Evolutionary conservation across 2,113 vertebrate genomes (phyloP), one percentile per base, ranked within the genome.

Genomic region (Elaphurus davidianus): DNA sequence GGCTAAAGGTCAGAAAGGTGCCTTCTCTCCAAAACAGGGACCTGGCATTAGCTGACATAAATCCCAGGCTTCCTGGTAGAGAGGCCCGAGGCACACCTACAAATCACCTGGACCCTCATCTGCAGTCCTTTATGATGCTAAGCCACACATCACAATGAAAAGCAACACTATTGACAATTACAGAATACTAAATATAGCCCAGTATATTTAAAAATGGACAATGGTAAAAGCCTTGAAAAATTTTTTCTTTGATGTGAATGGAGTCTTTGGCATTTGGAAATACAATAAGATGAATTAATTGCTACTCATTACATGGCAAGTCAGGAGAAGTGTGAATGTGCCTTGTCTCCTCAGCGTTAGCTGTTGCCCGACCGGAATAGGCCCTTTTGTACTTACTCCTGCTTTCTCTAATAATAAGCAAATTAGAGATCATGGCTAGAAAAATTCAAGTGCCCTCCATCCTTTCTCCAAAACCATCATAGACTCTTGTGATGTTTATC

Each of bases 321-420:
- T 99, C 99, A 98, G 99, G 98, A 99, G 99, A 99, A 99, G 99
- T 98, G 98, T 99, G 99, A 99, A 99, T 99, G 99, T 99, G 98
- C 99, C 99, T 99, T 99, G 99, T 99, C 99, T 99, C 99, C 99
- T 99, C 98, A 98, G 98, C 99, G 98, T 98, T 98, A 98, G 99
- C 99, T 98, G 98, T 98, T 98, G 99, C 99, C 99, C 98, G 99
- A 99, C 99, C 98, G 99, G 99, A 99, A 99, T 99, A 99, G 99
- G 99, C 99, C 99, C 99, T 99, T 99, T 99, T 99, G 99, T 99
- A 99, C 99, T 99, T 99, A 99, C 99, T 99, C 99, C 99, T 99
- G 99, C 99, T 99, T 99, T 99, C 99, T 99, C 99, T 99, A 99
- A 99, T 99, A 99, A 99, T 99, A 99, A 99, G 99, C 99, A 99